These are phyloP conservation scores for Dromius quadrimaculatus DNA, from an alignment of 2,888 invertebrate genomes.

Conservation along the genomic window DNA sequence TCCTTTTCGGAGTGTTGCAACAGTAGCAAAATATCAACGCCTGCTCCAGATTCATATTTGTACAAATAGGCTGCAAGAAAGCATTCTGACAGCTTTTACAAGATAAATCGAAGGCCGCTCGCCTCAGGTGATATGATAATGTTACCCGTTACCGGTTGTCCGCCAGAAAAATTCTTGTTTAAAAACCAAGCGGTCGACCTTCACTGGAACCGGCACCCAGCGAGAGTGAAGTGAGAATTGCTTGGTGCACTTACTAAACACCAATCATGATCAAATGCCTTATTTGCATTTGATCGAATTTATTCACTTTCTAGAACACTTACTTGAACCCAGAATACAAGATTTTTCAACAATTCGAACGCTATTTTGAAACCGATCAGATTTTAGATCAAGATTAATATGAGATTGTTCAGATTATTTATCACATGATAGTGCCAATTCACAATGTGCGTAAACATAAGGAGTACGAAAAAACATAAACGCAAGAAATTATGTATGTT, in stretches of 20 bases:
- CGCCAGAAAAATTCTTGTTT: conserved; percentile 57
- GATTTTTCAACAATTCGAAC: too few species aligned
- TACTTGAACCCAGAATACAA: too few species aligned
- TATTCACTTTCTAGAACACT: conserved; percentile 17
- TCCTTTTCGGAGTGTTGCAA: too few species aligned
- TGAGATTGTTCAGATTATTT: too few species aligned
- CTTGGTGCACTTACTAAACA: conserved; percentile 11
- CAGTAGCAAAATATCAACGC: too few species aligned
- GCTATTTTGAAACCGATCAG: too few species aligned
- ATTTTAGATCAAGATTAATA: too few species aligned
- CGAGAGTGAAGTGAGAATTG: conserved; percentile 17
- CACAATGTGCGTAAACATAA: too few species aligned
- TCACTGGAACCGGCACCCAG: conserved; percentile 50
- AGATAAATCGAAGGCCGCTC: conserved; percentile 55
- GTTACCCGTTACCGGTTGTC: conserved; percentile 56
- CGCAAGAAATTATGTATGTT: too few species aligned
- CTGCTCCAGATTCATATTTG: conserved; percentile 47
- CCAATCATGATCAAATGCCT: not conserved
- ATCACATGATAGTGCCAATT: too few species aligned
- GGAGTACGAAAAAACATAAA: too few species aligned
- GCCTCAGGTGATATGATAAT: conserved; percentile 55
- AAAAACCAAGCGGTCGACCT: conserved; percentile 58
- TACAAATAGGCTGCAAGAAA: conserved; percentile 40
- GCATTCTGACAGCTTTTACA: conserved; percentile 53
- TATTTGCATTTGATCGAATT: conserved; percentile 25